A percentile compares a stretch with the other conserved stretches of the same genome.
Evolutionary conservation across 2,888 invertebrate genomes (phyloP).

Genomic region (Thymelicus sylvestris): DNA sequence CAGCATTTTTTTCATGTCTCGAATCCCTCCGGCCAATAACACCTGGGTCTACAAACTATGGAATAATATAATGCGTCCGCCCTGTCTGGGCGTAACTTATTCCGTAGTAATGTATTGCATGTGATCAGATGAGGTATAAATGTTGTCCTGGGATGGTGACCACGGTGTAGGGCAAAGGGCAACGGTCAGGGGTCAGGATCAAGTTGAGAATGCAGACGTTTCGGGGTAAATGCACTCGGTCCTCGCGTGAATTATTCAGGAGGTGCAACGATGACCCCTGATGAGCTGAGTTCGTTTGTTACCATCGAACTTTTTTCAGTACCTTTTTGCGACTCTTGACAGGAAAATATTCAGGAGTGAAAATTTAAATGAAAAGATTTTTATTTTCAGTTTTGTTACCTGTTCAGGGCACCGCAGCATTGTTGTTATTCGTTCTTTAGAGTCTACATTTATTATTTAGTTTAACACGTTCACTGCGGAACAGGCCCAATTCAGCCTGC

Average conservation of each 20-base stretch:
- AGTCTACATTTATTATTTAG: too few species aligned
- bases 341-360: slow-evolving; percentile 32
- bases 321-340: slow-evolving; percentile 47
- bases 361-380: slow-evolving; percentile 26
- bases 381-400: neutral
- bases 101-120: slow-evolving; percentile 31
- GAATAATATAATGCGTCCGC: slow-evolving; percentile 37
- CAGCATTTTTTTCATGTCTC: slow-evolving; percentile 30
- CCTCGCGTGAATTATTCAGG: slow-evolving; percentile 66
- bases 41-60: slow-evolving; percentile 39
- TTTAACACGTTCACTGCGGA: too few species aligned
- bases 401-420: too few species aligned
- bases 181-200: slow-evolving; percentile 54
- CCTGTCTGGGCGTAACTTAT: slow-evolving; percentile 37
- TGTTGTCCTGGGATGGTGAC: slow-evolving; percentile 40
- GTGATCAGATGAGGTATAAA: slow-evolving; percentile 19
- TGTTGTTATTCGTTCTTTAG: too few species aligned
- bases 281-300: slow-evolving; percentile 48
- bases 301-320: slow-evolving; percentile 44
- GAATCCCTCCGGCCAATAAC: slow-evolving; percentile 38
- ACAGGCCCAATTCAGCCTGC: too few species aligned
- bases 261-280: slow-evolving; percentile 67
- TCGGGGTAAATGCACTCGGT: slow-evolving; percentile 69
- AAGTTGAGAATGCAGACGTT: slow-evolving; percentile 65
- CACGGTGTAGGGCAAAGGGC: slow-evolving; percentile 62